These are phyloP conservation scores for Epizoanthus scotinus DNA, from an alignment of 92 coral and sea anemone species.

Conservation along the genomic window DNA sequence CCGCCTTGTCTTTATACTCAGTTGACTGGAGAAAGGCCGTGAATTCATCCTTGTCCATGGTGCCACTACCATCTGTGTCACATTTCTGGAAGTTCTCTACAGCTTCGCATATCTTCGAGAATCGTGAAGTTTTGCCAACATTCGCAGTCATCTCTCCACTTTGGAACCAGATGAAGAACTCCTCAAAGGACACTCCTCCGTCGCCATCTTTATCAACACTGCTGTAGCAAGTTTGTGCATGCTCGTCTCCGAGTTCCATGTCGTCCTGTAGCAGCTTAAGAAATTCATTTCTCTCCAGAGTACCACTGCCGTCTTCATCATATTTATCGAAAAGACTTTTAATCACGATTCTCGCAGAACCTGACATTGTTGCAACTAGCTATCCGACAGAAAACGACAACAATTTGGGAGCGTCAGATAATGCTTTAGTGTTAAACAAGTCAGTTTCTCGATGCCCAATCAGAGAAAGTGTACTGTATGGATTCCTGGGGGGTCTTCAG, in stretches of 20 bases:
- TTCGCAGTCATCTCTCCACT: conserved; percentile 60
- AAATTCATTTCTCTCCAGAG: conserved; percentile 64
- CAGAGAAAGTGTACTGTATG: conserved; percentile 13
- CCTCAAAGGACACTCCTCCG: conserved; percentile 76
- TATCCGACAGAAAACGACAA: background rate
- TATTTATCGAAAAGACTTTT: conserved; percentile 83
- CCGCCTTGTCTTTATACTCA: conserved; percentile 36
- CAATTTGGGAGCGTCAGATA: conserved; percentile 12
- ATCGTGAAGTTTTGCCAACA: conserved; percentile 68
- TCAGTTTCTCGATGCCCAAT: conserved; percentile 3
- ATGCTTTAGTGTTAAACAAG: background rate
- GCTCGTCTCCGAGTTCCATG: conserved; percentile 69
- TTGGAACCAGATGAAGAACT: conserved; percentile 76
- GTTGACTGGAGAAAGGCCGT: conserved; percentile 60
- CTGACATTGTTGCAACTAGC: conserved; percentile 37
- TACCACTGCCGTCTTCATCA: conserved; percentile 80
- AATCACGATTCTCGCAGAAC: conserved; percentile 66
- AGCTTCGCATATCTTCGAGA: conserved; percentile 65
- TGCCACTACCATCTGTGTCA: conserved; percentile 79
- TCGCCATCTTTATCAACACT: conserved; percentile 84
- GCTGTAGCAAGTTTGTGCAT: conserved; percentile 63
- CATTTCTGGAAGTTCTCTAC: conserved; percentile 73
- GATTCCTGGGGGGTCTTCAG: conserved; percentile 8
- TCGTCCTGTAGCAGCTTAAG: conserved; percentile 66
- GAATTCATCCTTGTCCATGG: conserved; percentile 81